These are phyloP conservation scores for Drosophila neonasuta DNA, from an alignment of 2,888 invertebrate species.

Conservation along the genomic window DNA sequence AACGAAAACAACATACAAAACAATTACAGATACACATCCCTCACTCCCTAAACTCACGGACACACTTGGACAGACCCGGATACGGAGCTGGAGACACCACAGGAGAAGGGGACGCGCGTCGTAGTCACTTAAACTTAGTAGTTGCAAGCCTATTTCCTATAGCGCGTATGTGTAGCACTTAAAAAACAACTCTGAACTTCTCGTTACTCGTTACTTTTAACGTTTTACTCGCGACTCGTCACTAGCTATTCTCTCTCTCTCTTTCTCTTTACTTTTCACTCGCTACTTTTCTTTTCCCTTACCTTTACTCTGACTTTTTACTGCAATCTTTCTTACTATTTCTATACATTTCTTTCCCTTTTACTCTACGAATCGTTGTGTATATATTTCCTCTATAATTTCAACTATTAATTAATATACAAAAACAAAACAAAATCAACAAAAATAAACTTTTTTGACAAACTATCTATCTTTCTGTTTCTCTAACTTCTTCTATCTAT, in stretches of 20 bases:
- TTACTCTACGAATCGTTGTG: slow-evolving; percentile 51
- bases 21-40: slow-evolving; percentile 2
- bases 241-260: not conserved
- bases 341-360: not conserved
- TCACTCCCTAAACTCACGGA: not conserved
- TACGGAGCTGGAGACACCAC: slow-evolving; percentile 10
- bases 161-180: slow-evolving; percentile 54
- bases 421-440: slow-evolving; percentile 25
- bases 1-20: not conserved
- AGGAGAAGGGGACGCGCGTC: slow-evolving; percentile 55
- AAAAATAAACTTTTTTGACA: slow-evolving; percentile 33
- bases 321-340: slow-evolving; percentile 1
- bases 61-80: slow-evolving; percentile 25
- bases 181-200: slow-evolving; percentile 16
- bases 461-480: slow-evolving; percentile 27
- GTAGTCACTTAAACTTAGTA: slow-evolving; percentile 72
- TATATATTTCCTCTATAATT: slow-evolving; percentile 57
- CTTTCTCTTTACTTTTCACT: not conserved
- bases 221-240: slow-evolving; percentile 9
- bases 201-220: not conserved
- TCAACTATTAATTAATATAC: slow-evolving; percentile 41
- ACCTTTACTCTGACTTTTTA: slow-evolving; percentile 5
- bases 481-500: slow-evolving; percentile 6
- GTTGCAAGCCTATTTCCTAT: slow-evolving; percentile 69
- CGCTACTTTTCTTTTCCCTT: not conserved